Conservation (phyloP, 1,140 invertebrate genomes). For the Diuraphis noxia region DNA sequence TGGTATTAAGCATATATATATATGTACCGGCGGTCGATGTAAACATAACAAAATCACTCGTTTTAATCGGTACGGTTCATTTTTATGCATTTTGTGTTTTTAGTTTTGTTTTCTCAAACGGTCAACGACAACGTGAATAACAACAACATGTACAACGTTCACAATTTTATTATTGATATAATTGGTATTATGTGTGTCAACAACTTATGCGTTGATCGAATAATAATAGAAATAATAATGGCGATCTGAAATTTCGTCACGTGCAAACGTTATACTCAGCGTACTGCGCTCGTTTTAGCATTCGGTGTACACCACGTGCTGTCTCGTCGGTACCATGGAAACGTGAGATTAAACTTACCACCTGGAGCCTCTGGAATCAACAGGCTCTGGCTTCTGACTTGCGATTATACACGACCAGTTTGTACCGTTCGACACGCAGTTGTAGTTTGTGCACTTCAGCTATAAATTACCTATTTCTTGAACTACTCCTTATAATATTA, state of each 20-base stretch:
- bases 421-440: neutral
- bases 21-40: neutral
- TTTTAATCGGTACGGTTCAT: neutral
- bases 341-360: neutral
- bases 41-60: neutral
- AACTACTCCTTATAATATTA: too few species aligned
- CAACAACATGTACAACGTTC: neutral
- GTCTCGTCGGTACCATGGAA: neutral
- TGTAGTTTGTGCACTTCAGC: neutral
- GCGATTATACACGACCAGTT: neutral
- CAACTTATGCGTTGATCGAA: neutral
- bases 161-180: neutral
- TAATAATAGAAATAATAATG: neutral
- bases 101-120: neutral
- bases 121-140: neutral
- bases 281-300: neutral
- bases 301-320: neutral
- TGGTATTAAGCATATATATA: neutral
- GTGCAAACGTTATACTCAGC: neutral
- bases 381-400: neutral
- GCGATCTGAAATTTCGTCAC: neutral
- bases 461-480: neutral
- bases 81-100: neutral
- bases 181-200: neutral
- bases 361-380: slow-evolving; percentile 22